Evolutionary conservation across 2,888 invertebrate species (phyloP), one percentile per base, ranked within the genome.

Genomic region (Apodemia mormo): DNA sequence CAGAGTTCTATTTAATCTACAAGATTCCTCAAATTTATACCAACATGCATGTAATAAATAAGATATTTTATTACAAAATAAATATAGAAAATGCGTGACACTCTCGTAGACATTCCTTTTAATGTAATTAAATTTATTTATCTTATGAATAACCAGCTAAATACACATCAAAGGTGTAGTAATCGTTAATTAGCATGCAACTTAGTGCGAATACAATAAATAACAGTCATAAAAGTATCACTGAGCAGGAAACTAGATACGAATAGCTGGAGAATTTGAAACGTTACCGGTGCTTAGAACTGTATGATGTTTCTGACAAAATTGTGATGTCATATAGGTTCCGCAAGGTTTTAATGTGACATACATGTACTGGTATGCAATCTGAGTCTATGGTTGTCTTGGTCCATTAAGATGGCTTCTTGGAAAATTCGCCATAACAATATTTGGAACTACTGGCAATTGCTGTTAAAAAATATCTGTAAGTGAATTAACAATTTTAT

Each of bases 211-310:
- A 70, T 67, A 22, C 66, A 66, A 56, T 74, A 74, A 74, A 68
- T 71, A 71, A 71, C 67, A 22, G 61, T 68, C 70, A 70, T 74
- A 72, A 74, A 72, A 65, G 72, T 69, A 68, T 67, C 61, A 65
- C 29, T 67, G 65, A 54, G 49, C 66, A 40, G 67, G 69, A 70
- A 74, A 74, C 70, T 58, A 68, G 69, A 74, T 73, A 72, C 61
- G 22, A 54, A 68, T 69, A 67, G 67, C 71, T 73, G 12, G 30
- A 30, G 61, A 61, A 33, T 61, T 29, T 30, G 30, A 58, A 30
- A 58, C 58, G 58, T 58, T 9, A 29, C 4, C 9, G n/a, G 49
- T 49, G 14, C 6, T 4, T 12, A 61, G 61, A 1, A 45, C 10
- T 45, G 33, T n/a, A 68, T 68, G 68, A 64, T 71, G 68, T 70